Conservation (phyloP, 64 coral and sea anemone genomes). For the Stylophora pistillata region DNA sequence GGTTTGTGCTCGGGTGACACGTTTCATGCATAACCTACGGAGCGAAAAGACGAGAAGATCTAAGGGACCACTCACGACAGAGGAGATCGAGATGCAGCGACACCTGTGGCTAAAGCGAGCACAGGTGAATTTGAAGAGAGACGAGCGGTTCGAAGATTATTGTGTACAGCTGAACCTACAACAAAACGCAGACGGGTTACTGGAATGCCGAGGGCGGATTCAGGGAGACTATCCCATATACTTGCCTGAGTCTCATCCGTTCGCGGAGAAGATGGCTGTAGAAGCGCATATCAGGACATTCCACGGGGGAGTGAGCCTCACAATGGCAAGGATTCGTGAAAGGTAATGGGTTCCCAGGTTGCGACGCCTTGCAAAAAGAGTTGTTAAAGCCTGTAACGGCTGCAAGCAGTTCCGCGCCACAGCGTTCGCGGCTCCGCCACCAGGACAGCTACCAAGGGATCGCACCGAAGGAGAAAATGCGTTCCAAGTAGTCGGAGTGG, state of each 20-base stretch:
- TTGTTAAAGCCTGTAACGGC: too few relatives aligned
- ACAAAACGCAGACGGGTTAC: conserved; percentile 10
- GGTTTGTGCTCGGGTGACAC: conserved; percentile 8
- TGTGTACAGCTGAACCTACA: conserved; percentile 46
- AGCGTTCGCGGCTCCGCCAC: background rate
- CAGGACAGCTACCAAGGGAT: background rate
- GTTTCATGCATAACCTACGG: conserved; percentile 37
- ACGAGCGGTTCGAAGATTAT: conserved; percentile 41
- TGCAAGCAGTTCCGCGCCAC: background rate
- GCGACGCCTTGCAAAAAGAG: background rate
- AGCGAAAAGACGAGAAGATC: background rate
- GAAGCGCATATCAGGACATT: too few relatives aligned
- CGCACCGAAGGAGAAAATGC: background rate
- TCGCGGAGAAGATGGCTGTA: background rate
- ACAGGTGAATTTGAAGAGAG: too few relatives aligned
- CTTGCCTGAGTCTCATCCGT: background rate
- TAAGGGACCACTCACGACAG: conserved; percentile 35
- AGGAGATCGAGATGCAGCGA: conserved; percentile 23
- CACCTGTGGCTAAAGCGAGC: conserved; percentile 21
- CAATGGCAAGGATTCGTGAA: background rate
- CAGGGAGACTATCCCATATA: conserved; percentile 23
- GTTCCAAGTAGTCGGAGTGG: conserved; percentile 40
- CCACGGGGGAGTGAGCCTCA: background rate
- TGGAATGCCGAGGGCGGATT: conserved; percentile 45
- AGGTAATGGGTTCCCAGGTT: background rate